These are phyloP conservation scores for Chydorus sphaericus DNA, from an alignment of 2,888 invertebrate species.

Conservation along the genomic window DNA sequence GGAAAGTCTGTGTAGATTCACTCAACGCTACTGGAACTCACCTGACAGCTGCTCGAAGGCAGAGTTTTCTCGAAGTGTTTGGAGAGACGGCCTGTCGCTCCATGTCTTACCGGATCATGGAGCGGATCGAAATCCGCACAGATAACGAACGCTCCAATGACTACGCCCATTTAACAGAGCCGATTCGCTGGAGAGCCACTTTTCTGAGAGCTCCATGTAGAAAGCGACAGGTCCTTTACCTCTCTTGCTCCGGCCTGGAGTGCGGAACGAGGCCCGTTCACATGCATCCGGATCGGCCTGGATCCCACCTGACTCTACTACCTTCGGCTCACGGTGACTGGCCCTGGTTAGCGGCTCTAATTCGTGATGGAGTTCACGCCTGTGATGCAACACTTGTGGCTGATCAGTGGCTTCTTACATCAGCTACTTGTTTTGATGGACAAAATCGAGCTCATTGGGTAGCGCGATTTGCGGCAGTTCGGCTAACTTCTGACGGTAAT, in stretches of 20 bases:
- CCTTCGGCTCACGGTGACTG: constrained; percentile 52
- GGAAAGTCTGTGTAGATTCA: constrained; percentile 68
- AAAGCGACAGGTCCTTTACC: constrained; percentile 58
- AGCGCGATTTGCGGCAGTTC: constrained; percentile 57
- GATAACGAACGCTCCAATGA: constrained; percentile 6
- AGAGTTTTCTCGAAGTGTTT: constrained; percentile 47
- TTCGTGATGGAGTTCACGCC: constrained; percentile 68
- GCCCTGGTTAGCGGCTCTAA: constrained; percentile 81
- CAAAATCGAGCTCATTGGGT: constrained; percentile 79
- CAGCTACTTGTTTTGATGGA: constrained; percentile 68
- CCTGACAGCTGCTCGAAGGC: constrained; percentile 34
- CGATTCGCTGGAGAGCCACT: constrained; percentile 40
- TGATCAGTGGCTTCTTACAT: constrained; percentile 68
- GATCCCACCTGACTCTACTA: neutral
- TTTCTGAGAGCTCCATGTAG: constrained; percentile 63
- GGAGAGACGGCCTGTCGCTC: constrained; percentile 63
- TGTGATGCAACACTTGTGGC: constrained; percentile 77
- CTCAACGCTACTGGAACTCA: constrained; percentile 49
- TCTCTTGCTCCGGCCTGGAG: constrained; percentile 59
- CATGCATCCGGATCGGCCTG: constrained; percentile 16
- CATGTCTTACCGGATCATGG: constrained; percentile 33
- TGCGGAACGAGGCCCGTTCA: constrained; percentile 48
- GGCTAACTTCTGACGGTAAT: constrained; percentile 46
- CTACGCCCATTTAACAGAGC: constrained; percentile 13
- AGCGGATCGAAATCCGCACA: constrained; percentile 8